Base-by-base conservation (phyloP, 2,888 invertebrate species). In the Eumerus sabulonum region DNA sequence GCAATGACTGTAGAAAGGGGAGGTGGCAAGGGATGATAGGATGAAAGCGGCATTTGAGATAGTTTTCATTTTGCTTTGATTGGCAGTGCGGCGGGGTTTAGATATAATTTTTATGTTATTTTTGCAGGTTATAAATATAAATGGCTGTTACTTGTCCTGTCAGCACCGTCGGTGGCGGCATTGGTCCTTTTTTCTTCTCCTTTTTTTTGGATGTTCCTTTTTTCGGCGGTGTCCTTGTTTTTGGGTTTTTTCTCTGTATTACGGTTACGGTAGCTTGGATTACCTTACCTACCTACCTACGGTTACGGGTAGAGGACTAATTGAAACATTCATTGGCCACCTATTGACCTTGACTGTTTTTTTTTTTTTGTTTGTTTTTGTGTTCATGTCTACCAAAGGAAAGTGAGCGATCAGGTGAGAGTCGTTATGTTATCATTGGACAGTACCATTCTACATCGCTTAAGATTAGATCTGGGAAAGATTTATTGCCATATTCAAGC, bases 111-210 rank as follows among this genome's bases (percentile, higher is more conserved):
- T 48, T 51, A 48, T 27, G 48, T 64, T 42, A 59, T 18, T 62
- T 77, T 79, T 72, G 67, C 73, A 73, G 67, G 68, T 68, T 70
- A 79, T 73, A 79, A 74, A 74, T 70, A 74, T 74, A 74, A 73
- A 64, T 50, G 47, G 40, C 57, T 68, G 54, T 51, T 73, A 59
- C 57, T 35, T 53, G 47, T 62, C 36, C 73, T 74, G 68, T 79
- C 77, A 68, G 64, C 68, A 79, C n/a, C n/a, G n/a, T n/a, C n/a
- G 73, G 68, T 79, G 73, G 73, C 79, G 73, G 79, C 59, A 68
- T 73, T 73, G 56, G 18, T 62, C 36, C 57, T 63, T 62, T 60
- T 62, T 50, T 18, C 14, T 27, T 13, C 27, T 50, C 14, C 18
- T 35, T 45, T 12, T 56, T 47, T 63, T n/a, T 40, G 14, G 48